A percentile compares a stretch with the other conserved stretches of the same genome.
These are phyloP conservation scores for Ailuropoda melanoleuca DNA, from an alignment of 2,113 vertebrate species.

Conservation along the genomic window DNA sequence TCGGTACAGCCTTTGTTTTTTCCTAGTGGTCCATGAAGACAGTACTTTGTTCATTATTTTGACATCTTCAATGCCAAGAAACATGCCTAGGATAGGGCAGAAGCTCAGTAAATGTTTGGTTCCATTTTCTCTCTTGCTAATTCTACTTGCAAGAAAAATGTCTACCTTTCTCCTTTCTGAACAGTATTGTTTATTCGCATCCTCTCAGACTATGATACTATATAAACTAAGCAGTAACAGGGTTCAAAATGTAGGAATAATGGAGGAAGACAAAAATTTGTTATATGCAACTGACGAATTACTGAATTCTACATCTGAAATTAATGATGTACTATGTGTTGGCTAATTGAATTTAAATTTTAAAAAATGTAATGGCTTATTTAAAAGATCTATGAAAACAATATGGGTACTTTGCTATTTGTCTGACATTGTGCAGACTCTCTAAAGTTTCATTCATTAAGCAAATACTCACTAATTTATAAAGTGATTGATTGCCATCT, in stretches of 20 bases:
- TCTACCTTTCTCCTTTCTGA: neutral
- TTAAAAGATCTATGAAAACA: neutral
- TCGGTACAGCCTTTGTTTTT: neutral
- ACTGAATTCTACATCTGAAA: neutral
- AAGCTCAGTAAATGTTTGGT: neutral
- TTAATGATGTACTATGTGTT: neutral
- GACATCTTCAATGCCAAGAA: neutral
- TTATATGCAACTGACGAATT: neutral
- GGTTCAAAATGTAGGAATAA: neutral
- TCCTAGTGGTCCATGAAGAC: neutral
- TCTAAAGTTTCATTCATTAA: neutral
- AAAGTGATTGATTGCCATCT: neutral
- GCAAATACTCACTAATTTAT: neutral
- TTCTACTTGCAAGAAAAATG: conserved; percentile 30
- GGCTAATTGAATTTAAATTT: neutral
- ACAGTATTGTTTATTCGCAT: conserved; percentile 17
- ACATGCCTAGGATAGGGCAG: neutral
- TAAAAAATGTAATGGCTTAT: neutral
- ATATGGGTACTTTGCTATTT: neutral
- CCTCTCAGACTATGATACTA: neutral
- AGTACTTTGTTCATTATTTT: neutral
- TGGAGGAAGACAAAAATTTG: neutral
- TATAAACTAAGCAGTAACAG: neutral
- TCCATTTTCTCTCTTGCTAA: neutral
- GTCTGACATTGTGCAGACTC: neutral